Conservation (phyloP, 2,888 invertebrate genomes). For the Gastracanthus pulcherrimus region DNA sequence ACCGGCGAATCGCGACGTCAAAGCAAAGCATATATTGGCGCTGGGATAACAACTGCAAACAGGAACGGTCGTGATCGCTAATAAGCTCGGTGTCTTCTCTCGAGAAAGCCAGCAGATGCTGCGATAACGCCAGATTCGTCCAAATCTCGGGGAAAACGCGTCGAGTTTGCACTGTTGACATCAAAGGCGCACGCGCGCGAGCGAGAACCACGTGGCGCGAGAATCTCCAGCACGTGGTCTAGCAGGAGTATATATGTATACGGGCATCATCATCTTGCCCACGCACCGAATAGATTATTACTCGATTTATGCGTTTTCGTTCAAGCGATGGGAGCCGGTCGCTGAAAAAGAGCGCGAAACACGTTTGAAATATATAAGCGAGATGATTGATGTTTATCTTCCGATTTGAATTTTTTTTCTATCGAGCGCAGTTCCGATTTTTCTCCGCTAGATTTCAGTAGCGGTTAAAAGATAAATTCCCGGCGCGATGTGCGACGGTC, state of each 20-base stretch:
- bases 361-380: no score
- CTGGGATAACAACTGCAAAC: no score
- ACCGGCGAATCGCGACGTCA: no score
- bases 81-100: no score
- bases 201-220: background rate
- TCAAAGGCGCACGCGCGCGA: background rate
- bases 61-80: no score
- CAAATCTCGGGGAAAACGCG: no score
- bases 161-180: no score
- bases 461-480: no score
- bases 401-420: background rate
- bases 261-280: background rate
- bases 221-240: background rate
- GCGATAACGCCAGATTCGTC: no score
- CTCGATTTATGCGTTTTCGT: background rate
- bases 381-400: no score
- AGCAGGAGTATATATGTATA: background rate
- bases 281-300: no score
- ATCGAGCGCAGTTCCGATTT: background rate
- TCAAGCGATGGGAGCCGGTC: background rate
- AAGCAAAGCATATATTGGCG: no score
- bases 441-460: background rate
- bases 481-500: background rate
- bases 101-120: background rate
- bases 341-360: background rate